Percentiles rank a stretch among this genome's conserved stretches.
phyloP scores from a whole-genome alignment of 2,888 invertebrate species.

The Dendrolimus houi region DNA sequence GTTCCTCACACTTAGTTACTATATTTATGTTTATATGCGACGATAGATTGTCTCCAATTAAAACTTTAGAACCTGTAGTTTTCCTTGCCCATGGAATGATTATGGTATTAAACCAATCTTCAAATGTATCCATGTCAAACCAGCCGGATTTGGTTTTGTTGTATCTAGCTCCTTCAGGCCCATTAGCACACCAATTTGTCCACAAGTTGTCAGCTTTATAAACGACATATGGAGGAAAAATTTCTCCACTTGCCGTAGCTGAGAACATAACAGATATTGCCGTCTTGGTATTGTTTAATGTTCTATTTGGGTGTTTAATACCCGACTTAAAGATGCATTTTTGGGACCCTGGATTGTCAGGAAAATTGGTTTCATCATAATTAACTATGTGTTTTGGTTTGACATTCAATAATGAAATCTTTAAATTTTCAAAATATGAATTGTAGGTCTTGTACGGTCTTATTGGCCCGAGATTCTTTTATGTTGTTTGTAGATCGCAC shows the following conservation, averaged over 20 bases:
- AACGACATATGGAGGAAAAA: slow-evolving; percentile 11
- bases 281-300: slow-evolving; percentile 10
- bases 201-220: slow-evolving; percentile 12
- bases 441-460: slow-evolving; percentile 9
- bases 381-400: slow-evolving; percentile 10
- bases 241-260: slow-evolving; percentile 9
- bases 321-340: slow-evolving; percentile 10
- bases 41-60: slow-evolving; percentile 14
- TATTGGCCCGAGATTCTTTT: slow-evolving; percentile 9
- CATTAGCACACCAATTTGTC: slow-evolving; percentile 9
- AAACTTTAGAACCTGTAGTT: slow-evolving; percentile 8
- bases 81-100: slow-evolving; percentile 8
- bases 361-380: slow-evolving; percentile 13
- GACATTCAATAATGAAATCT: slow-evolving; percentile 7
- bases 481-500: slow-evolving; percentile 9
- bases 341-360: slow-evolving; percentile 11
- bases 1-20: slow-evolving; percentile 7
- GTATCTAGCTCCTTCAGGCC: slow-evolving; percentile 9
- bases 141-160: slow-evolving; percentile 12
- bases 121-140: slow-evolving; percentile 11
- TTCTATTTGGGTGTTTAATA: slow-evolving; percentile 11
- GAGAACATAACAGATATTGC: slow-evolving; percentile 12
- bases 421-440: slow-evolving; percentile 12
- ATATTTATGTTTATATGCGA: slow-evolving; percentile 8
- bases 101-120: slow-evolving; percentile 10